Base-by-base conservation (phyloP, 2,888 invertebrate genomes). In the Caenorhabditis panamensis region DNA sequence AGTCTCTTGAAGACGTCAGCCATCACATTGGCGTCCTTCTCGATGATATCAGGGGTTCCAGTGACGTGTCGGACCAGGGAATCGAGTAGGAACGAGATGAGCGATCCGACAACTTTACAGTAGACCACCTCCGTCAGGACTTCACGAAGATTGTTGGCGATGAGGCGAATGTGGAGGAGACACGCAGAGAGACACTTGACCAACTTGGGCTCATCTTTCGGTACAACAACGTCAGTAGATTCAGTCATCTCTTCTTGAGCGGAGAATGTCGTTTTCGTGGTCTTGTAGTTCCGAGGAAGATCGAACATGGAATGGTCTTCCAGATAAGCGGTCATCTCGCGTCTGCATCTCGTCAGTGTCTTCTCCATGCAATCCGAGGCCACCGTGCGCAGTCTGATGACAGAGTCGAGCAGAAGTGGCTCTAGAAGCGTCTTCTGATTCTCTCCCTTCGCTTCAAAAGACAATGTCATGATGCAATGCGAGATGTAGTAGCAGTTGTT, bases 401-500 rank as follows among this genome's bases (percentile, higher is more conserved):
- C 77, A 11, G 83, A 81, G 31, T 86, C 84, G 2, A 82, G 59
- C 31, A 89, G 56, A 9, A 86, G 59, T 22, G 84, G 77, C 53
- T 81, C 81, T 26, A 76, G 22, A 18, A 81, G 16, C 2, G 67
- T 67, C 54, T 72, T 81, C 36, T 81, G 66, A n/a, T 36, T 31
- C 1, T 53, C 24, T 22, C 28, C 26, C 2, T 26, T 26, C 11
- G 77, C 64, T 53, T 81, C 78, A 16, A 84, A 83, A 11, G 84
- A 84, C 59, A 85, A 41, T 18, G 85, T 78, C 73, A 86, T 82
- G 3, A 87, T 79, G n/a, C 82, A 82, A 69, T 89, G 88, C n/a
- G 82, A 80, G 36, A 89, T 79, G 79, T 86, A 89, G 59, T 89
- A 86, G 58, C 87, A 88, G 66, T 89, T 88, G 79, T 89, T 89